Conservation (phyloP, 2,797 vertebrate species). For the Florisuga fusca region DNA sequence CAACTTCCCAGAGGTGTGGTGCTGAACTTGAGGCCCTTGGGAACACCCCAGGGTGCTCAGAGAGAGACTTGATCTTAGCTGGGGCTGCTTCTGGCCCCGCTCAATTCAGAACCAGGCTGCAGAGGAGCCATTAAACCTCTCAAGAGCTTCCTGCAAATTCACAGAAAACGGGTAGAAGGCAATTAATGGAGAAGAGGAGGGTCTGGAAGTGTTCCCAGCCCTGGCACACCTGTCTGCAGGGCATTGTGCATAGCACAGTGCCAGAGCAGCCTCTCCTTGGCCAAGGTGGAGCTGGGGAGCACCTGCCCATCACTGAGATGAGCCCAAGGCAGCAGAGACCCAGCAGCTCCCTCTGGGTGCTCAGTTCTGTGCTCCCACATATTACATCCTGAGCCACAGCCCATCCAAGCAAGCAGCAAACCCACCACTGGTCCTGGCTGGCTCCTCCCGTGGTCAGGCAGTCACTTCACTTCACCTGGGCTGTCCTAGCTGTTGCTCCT, state of each 20-base stretch:
- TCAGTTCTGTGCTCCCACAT: not conserved
- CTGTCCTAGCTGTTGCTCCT: too few relatives aligned
- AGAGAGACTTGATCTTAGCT: not conserved
- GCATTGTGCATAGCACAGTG: accelerated
- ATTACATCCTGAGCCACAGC: too few relatives aligned
- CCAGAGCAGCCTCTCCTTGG: not conserved
- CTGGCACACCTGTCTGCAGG: accelerated
- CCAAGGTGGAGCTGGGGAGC: not conserved
- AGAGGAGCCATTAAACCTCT: not conserved
- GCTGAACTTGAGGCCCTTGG: not conserved
- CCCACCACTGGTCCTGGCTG: too few relatives aligned
- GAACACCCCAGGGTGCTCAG: not conserved
- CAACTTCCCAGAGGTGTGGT: not conserved
- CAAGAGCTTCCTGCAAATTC: not conserved
- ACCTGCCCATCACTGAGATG: accelerated
- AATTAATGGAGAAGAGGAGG: not conserved
- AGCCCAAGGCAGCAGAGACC: accelerated
- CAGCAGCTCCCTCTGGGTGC: accelerated
- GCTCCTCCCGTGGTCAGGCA: too few relatives aligned
- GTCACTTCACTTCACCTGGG: too few relatives aligned
- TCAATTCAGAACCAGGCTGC: not conserved
- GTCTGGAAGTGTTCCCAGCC: not conserved
- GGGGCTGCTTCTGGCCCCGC: not conserved
- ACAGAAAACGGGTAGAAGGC: not conserved
- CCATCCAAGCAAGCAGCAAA: too few relatives aligned